Percentiles rank a stretch among this genome's conserved stretches.
phyloP scores from a whole-genome alignment of 2,797 vertebrate genomes.

The Limnodromus scolopaceus region DNA sequence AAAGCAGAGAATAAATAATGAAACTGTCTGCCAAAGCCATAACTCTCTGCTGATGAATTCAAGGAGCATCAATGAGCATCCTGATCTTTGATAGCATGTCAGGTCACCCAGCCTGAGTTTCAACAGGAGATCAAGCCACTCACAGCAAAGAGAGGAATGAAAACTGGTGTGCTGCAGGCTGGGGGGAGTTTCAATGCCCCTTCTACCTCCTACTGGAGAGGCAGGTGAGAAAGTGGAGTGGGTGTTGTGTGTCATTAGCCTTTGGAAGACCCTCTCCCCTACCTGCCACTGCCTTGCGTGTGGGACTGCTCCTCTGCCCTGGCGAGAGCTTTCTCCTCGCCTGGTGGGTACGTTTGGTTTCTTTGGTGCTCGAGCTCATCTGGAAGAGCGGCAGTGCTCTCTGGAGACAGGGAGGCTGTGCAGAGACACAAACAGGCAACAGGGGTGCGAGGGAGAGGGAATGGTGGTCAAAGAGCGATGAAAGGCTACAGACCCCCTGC shows the following conservation, averaged over 20 bases:
- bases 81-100: background rate
- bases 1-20: background rate
- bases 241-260: background rate
- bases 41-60: background rate
- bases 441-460: background rate
- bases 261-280: background rate
- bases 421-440: background rate
- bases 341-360: background rate
- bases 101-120: background rate
- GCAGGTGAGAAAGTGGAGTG: background rate
- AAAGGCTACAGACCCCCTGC: background rate
- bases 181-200: background rate
- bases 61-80: background rate
- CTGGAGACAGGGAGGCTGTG: background rate
- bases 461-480: background rate
- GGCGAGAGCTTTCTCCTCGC: fast-evolving
- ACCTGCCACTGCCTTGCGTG: background rate
- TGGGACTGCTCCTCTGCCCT: background rate
- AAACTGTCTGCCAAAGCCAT: background rate
- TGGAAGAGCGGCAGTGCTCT: background rate
- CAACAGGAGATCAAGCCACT: background rate
- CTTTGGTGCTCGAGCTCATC: background rate
- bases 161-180: background rate
- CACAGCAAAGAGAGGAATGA: background rate
- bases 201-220: background rate